These are phyloP conservation scores for Pomatorhinus ruficollis DNA, from an alignment of 2,113 vertebrate species.

Conservation along the genomic window DNA sequence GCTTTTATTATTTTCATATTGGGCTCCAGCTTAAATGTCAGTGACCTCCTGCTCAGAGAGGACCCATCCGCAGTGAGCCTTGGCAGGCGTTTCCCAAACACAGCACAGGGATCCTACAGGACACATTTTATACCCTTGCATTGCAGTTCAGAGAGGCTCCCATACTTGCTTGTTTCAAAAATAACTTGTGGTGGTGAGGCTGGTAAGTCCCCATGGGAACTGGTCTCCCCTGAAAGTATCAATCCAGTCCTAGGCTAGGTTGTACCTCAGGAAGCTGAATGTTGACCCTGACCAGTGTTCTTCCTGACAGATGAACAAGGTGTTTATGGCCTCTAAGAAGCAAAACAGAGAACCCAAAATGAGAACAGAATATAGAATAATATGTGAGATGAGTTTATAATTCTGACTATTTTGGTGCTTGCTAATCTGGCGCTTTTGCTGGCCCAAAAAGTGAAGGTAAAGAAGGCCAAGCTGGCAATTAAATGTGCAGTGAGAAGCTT, in stretches of 20 bases:
- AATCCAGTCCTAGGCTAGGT: neutral
- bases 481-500: neutral
- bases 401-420: neutral
- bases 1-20: neutral
- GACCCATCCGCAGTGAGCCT: neutral
- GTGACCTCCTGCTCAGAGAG: neutral
- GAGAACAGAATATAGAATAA: neutral
- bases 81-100: neutral
- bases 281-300: neutral
- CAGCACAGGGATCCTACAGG: neutral
- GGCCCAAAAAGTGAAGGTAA: neutral
- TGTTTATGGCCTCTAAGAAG: neutral
- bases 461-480: too few relatives aligned
- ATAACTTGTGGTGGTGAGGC: neutral
- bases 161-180: neutral
- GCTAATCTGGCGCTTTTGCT: neutral
- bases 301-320: neutral
- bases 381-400: neutral
- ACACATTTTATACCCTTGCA: neutral
- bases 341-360: neutral
- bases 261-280: neutral
- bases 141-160: neutral
- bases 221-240: neutral
- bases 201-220: accelerated
- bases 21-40: neutral